A percentile compares a stretch with the other conserved stretches of the same genome.
phyloP scores from a whole-genome alignment of 2,888 invertebrate species.

The Macrophya alboannulata region DNA sequence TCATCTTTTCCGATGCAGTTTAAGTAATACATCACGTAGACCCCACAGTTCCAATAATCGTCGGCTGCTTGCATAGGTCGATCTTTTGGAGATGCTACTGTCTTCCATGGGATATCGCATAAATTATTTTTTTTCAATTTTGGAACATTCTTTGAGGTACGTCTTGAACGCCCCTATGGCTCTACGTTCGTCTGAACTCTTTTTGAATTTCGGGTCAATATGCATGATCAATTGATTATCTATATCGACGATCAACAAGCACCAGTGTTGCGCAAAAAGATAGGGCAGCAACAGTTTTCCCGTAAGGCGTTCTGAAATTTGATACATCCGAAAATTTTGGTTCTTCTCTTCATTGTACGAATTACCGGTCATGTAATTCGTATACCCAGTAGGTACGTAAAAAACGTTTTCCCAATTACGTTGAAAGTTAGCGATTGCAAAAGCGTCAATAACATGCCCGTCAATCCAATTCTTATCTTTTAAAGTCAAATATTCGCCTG shows the following conservation, averaged over 20 bases:
- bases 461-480: not conserved
- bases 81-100: not conserved
- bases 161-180: not conserved
- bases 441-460: not conserved
- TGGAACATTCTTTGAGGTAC: not conserved
- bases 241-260: not conserved
- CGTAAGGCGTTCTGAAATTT: too few species aligned
- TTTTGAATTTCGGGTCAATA: not conserved
- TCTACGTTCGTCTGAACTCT: too few species aligned
- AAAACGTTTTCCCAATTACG: not conserved
- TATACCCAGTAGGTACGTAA: not conserved
- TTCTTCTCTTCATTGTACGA: not conserved
- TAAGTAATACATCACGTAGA: slow-evolving; percentile 13
- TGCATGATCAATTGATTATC: not conserved
- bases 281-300: not conserved
- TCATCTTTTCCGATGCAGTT: not conserved
- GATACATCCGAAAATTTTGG: not conserved
- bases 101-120: not conserved
- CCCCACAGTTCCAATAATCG: not conserved
- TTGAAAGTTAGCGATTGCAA: not conserved
- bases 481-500: not conserved
- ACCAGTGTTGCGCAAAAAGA: not conserved
- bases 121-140: not conserved
- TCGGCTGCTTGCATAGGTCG: not conserved
- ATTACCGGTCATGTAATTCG: not conserved